A percentile compares a stretch with the other conserved stretches of the same genome.
Conservation (phyloP, 1,140 invertebrate species). For the Drosophila prosaltans region DNA sequence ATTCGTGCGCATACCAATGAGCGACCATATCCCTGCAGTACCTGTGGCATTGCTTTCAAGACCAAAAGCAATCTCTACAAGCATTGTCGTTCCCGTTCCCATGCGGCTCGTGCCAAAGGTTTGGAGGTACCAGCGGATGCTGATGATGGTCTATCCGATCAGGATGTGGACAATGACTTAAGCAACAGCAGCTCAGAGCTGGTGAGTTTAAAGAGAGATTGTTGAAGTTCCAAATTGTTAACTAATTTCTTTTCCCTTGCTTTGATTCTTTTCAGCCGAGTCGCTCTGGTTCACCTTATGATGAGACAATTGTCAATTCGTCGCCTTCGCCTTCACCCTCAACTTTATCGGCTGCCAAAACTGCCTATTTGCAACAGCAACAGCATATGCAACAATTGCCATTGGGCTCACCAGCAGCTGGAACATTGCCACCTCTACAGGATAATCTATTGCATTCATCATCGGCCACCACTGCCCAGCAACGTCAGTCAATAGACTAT, state of each 20-base stretch:
- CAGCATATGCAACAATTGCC: slow-evolving; percentile 75
- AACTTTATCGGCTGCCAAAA: slow-evolving; percentile 66
- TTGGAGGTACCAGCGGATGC: slow-evolving; percentile 84
- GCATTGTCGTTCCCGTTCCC: slow-evolving; percentile 92
- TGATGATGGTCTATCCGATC: slow-evolving; percentile 85
- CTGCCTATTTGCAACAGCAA: slow-evolving; percentile 64
- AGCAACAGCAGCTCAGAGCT: slow-evolving; percentile 82
- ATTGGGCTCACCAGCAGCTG: slow-evolving; percentile 73
- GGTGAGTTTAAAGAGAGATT: slow-evolving; percentile 41
- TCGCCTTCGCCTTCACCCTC: slow-evolving; percentile 72
- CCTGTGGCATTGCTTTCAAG: slow-evolving; percentile 96
- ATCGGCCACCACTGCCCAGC: slow-evolving; percentile 55
- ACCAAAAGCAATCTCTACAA: slow-evolving; percentile 97
- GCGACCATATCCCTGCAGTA: slow-evolving; percentile 93
- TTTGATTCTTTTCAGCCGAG: slow-evolving; percentile 56
- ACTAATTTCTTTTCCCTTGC: neutral
- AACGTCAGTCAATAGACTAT: slow-evolving; percentile 66
- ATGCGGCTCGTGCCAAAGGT: slow-evolving; percentile 88
- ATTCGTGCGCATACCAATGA: slow-evolving; percentile 96
- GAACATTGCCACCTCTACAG: slow-evolving; percentile 70
- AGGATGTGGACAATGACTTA: slow-evolving; percentile 72
- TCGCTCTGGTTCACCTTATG: slow-evolving; percentile 71
- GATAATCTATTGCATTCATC: slow-evolving; percentile 49
- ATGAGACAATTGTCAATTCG: slow-evolving; percentile 54
- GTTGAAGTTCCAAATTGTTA: neutral